phyloP scores from a whole-genome alignment of 2,113 vertebrate species.

The Hymenochirus boettgeri region DNA sequence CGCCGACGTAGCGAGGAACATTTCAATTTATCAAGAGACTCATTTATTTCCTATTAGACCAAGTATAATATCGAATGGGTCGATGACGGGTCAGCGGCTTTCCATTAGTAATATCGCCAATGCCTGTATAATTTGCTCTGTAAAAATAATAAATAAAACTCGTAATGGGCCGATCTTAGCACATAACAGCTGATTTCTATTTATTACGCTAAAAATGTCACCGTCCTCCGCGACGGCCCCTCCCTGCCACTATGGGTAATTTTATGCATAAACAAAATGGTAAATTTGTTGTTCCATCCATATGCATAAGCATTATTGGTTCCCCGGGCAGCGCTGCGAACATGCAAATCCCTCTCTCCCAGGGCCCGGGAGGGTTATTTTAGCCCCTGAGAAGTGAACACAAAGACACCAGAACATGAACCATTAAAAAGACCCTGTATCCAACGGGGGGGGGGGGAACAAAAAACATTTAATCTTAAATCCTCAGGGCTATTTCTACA shows the following conservation, averaged over 20 bases:
- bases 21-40: conserved; percentile 19
- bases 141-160: conserved; percentile 66
- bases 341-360: background rate
- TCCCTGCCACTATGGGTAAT: conserved; percentile 94
- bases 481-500: background rate
- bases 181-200: conserved; percentile 88
- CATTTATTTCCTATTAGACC: conserved; percentile 62
- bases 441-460: background rate
- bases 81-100: conserved; percentile 69
- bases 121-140: conserved; percentile 69
- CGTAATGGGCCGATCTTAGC: conserved; percentile 73
- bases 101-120: conserved; percentile 75
- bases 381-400: background rate
- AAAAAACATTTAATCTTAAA: background rate
- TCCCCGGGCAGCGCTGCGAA: background rate
- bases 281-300: conserved; percentile 86
- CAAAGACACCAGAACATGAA: background rate
- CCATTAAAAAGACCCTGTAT: background rate
- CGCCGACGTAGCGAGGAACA: background rate
- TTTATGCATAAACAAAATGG: conserved; percentile 99
- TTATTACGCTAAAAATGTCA: conserved; percentile 99
- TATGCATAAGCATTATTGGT: background rate
- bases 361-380: no score
- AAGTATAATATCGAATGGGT: conserved; percentile 68
- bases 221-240: conserved; percentile 89